Percentiles rank a stretch among this genome's conserved stretches.
Evolutionary conservation across 2,888 invertebrate species (phyloP).

Genomic region (Escarpia spicata): DNA sequence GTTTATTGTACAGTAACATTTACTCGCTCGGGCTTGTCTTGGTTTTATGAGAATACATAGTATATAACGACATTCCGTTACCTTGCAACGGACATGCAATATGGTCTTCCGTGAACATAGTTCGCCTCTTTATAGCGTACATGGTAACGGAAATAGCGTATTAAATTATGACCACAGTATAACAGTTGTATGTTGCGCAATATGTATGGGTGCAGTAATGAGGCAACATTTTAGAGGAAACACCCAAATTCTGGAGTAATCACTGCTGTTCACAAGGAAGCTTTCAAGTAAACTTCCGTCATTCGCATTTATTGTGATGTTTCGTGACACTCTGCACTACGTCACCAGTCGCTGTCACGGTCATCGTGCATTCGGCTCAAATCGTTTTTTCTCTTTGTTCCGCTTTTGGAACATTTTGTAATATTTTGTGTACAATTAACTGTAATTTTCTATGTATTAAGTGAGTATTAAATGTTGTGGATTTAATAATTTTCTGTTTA

Average conservation of each 20-base stretch:
- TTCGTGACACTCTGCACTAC: not conserved
- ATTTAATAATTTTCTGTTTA: not conserved
- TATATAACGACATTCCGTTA: not conserved
- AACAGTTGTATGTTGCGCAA: not conserved
- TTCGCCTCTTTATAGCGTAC: not conserved
- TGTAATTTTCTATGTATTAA: constrained; percentile 6
- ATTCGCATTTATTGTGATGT: not conserved
- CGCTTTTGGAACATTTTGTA: not conserved
- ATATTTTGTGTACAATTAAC: not conserved
- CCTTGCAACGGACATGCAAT: not conserved
- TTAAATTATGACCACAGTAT: not conserved
- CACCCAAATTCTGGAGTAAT: not conserved
- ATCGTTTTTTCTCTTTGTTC: not conserved
- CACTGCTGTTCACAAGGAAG: not conserved
- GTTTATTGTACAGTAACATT: not conserved
- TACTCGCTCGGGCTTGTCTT: not conserved
- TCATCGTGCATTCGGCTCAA: not conserved
- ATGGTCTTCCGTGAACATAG: not conserved
- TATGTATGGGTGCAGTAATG: not conserved
- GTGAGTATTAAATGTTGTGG: not conserved
- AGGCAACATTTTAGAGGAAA: not conserved
- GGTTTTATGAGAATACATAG: not conserved
- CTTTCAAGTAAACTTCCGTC: not conserved
- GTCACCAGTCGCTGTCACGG: not conserved
- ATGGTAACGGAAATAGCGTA: not conserved